Evolutionary conservation across 2,113 vertebrate genomes (phyloP).

Genomic region (Rhodinocichla rosea): DNA sequence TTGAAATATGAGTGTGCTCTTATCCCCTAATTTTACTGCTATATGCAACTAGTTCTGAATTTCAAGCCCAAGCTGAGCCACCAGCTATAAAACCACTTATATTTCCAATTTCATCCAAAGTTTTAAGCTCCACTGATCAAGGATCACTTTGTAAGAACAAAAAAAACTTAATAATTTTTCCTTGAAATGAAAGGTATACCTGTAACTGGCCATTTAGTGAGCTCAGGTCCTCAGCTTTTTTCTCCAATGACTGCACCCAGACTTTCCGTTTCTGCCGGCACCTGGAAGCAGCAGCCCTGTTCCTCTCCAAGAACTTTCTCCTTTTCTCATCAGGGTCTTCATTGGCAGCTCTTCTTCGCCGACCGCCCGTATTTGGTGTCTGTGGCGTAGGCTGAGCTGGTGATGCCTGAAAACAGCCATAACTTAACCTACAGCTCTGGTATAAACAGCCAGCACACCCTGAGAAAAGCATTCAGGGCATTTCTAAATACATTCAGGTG

Average conservation of each 20-base stretch:
- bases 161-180: background rate
- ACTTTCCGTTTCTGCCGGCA: slow-evolving; percentile 98
- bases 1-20: background rate
- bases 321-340: slow-evolving; percentile 98
- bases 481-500: background rate
- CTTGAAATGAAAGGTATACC: slow-evolving; percentile 69
- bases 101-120: background rate
- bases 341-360: slow-evolving; percentile 91
- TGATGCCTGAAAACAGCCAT: slow-evolving; percentile 78
- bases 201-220: slow-evolving; percentile 92
- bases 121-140: background rate
- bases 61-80: background rate
- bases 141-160: background rate
- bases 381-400: slow-evolving; percentile 86
- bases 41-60: background rate
- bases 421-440: background rate
- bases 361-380: slow-evolving; percentile 88
- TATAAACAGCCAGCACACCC: background rate
- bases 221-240: slow-evolving; percentile 91
- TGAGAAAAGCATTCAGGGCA: background rate
- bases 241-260: slow-evolving; percentile 97
- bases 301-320: slow-evolving; percentile 95
- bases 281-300: slow-evolving; percentile 92
- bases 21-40: background rate
- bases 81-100: background rate